A percentile compares a stretch with the other conserved stretches of the same genome.
Conservation (phyloP, 2,797 vertebrate species). For the Manis crassicaudata region DNA sequence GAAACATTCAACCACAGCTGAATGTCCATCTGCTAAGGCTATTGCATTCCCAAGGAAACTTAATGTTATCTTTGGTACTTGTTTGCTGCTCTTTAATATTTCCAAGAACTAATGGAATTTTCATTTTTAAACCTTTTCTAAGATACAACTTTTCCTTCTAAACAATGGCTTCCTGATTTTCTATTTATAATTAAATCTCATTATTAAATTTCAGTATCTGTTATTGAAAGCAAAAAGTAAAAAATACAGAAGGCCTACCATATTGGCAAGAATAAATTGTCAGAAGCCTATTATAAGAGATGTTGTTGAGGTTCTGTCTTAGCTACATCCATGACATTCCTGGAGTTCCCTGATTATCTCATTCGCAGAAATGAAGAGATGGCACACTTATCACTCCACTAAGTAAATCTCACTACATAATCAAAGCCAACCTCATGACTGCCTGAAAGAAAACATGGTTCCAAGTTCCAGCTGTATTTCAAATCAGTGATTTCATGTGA, state of each 20-base stretch:
- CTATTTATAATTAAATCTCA: slow-evolving; percentile 19
- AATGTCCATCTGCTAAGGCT: not conserved
- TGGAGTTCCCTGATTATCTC: not conserved
- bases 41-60: not conserved
- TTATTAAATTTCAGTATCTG: slow-evolving; percentile 32
- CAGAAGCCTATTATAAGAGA: slow-evolving; percentile 16
- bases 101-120: slow-evolving; percentile 22
- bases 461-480: slow-evolving; percentile 31
- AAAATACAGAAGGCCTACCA: not conserved
- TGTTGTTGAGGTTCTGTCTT: not conserved
- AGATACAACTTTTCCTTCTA: slow-evolving; percentile 24
- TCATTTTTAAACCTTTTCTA: slow-evolving; percentile 53
- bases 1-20: slow-evolving; percentile 21
- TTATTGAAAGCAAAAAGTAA: slow-evolving; percentile 34
- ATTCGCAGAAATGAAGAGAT: slow-evolving; percentile 33
- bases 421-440: slow-evolving; percentile 22
- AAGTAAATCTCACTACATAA: not conserved
- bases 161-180: slow-evolving; percentile 40
- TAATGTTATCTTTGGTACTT: slow-evolving; percentile 16
- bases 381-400: not conserved
- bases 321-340: not conserved
- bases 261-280: not conserved
- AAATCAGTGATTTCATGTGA: slow-evolving; percentile 48
- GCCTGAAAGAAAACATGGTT: not conserved
- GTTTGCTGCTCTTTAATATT: slow-evolving; percentile 29